A percentile compares a stretch with the other conserved stretches of the same genome.
phyloP scores from a whole-genome alignment of 2,888 invertebrate genomes.

The Agrypnus murinus region DNA sequence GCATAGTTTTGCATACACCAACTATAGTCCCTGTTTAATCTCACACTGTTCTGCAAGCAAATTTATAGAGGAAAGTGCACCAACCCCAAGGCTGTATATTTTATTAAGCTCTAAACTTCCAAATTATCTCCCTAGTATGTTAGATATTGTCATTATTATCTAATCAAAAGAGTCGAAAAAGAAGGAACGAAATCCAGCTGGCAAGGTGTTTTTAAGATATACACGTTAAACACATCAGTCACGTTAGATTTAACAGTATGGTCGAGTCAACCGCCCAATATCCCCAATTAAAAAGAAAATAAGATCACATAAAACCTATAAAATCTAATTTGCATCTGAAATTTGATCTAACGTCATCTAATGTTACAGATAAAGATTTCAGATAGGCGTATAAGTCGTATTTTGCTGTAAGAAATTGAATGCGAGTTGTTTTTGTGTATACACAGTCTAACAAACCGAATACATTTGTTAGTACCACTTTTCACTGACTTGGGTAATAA shows the following conservation, averaged over 20 bases:
- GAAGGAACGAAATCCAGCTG: neutral
- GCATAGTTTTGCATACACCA: constrained; percentile 9
- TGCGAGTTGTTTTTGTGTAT: constrained; percentile 29
- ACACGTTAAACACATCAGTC: constrained; percentile 15
- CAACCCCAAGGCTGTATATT: neutral
- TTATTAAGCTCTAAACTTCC: no score
- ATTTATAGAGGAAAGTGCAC: neutral
- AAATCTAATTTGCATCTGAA: constrained; percentile 39
- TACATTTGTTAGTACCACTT: constrained; percentile 36
- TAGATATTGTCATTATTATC: no score
- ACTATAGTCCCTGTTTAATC: constrained; percentile 11
- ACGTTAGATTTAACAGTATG: neutral
- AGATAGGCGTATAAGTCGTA: constrained; percentile 40
- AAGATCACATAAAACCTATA: constrained; percentile 19
- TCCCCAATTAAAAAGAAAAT: constrained; percentile 33
- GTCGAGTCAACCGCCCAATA: constrained; percentile 23
- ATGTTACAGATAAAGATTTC: constrained; percentile 37
- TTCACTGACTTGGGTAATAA: constrained; percentile 41
- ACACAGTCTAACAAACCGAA: constrained; percentile 41
- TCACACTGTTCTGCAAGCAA: neutral
- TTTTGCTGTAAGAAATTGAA: constrained; percentile 29
- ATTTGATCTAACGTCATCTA: constrained; percentile 36
- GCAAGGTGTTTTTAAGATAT: constrained; percentile 6
- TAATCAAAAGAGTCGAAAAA: no score
- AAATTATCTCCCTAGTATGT: no score